A percentile compares a stretch with the other conserved stretches of the same genome.
Evolutionary conservation across 2,888 invertebrate genomes (phyloP).

Genomic region (Amitus sp.): DNA sequence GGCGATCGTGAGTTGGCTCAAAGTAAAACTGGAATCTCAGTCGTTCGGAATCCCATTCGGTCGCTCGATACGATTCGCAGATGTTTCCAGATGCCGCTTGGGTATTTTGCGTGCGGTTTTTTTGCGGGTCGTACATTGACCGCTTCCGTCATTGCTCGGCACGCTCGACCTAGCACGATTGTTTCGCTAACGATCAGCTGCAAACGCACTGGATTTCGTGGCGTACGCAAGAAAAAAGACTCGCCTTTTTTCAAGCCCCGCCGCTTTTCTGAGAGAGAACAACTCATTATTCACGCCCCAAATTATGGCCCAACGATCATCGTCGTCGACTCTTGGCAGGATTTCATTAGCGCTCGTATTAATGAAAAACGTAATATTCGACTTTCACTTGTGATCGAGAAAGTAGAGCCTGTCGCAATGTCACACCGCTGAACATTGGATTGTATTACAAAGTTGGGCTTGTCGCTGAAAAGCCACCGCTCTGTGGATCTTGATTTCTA

Average conservation of each 20-base stretch:
- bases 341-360: slow-evolving; percentile 25
- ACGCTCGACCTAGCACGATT: slow-evolving; percentile 3
- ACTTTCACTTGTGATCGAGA: slow-evolving; percentile 36
- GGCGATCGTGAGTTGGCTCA: no score
- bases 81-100: slow-evolving; percentile 31
- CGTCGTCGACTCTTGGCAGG: slow-evolving; percentile 20
- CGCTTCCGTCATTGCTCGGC: slow-evolving; percentile 31
- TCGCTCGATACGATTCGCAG: slow-evolving; percentile 19
- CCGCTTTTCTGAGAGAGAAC: not conserved
- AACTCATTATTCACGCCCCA: not conserved
- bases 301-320: slow-evolving; percentile 7
- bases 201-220: no score
- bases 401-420: slow-evolving; percentile 31
- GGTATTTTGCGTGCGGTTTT: slow-evolving; percentile 19
- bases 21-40: no score
- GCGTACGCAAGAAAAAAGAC: no score
- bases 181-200: not conserved
- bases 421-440: slow-evolving; percentile 30
- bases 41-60: not conserved
- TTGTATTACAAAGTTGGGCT: slow-evolving; percentile 25
- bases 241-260: no score
- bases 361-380: slow-evolving; percentile 26
- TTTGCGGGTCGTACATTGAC: slow-evolving; percentile 33
- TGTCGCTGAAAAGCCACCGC: slow-evolving; percentile 17
- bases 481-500: not conserved